phyloP scores from a whole-genome alignment of 2,888 invertebrate genomes.

The Orthonychiurus folsomi region DNA sequence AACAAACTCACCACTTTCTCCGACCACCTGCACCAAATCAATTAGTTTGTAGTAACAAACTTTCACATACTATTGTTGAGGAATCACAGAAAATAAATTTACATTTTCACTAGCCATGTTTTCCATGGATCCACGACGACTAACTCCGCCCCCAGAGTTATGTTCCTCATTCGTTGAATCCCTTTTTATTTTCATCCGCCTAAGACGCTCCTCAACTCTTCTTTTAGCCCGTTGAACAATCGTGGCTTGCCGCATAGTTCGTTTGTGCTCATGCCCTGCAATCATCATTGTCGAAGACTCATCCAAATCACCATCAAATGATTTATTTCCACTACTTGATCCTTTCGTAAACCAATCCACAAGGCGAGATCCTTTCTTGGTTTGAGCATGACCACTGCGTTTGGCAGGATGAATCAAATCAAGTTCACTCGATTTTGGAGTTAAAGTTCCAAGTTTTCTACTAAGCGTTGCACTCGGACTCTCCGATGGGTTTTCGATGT shows the following conservation, averaged over 20 bases:
- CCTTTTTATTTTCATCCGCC: conserved; percentile 47
- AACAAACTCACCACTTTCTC: conserved; percentile 58
- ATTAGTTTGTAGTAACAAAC: neutral
- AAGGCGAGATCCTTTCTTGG: conserved; percentile 37
- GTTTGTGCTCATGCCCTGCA: conserved; percentile 21
- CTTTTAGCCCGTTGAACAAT: conserved; percentile 72
- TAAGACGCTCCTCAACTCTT: conserved; percentile 80
- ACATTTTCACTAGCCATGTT: conserved; percentile 38
- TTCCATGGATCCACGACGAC: conserved; percentile 38
- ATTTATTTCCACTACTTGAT: conserved; percentile 30
- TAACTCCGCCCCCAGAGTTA: conserved; percentile 44
- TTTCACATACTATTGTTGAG: neutral
- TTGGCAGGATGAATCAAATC: conserved; percentile 36
- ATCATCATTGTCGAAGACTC: conserved; percentile 25
- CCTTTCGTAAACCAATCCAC: conserved; percentile 38
- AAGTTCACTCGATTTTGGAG: conserved; percentile 40
- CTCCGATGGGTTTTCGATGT: conserved; percentile 39
- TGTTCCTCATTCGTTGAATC: conserved; percentile 42
- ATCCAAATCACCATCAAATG: conserved; percentile 37
- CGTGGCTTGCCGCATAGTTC: conserved; percentile 40
- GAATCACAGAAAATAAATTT: conserved; percentile 1
- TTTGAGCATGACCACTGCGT: neutral
- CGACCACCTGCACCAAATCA: conserved; percentile 26
- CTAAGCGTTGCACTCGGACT: conserved; percentile 40
- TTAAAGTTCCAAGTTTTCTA: conserved; percentile 39